Conservation (phyloP, 37 sponge, comb jelly and placozoan species). For the Chondrosia reniformis region DNA sequence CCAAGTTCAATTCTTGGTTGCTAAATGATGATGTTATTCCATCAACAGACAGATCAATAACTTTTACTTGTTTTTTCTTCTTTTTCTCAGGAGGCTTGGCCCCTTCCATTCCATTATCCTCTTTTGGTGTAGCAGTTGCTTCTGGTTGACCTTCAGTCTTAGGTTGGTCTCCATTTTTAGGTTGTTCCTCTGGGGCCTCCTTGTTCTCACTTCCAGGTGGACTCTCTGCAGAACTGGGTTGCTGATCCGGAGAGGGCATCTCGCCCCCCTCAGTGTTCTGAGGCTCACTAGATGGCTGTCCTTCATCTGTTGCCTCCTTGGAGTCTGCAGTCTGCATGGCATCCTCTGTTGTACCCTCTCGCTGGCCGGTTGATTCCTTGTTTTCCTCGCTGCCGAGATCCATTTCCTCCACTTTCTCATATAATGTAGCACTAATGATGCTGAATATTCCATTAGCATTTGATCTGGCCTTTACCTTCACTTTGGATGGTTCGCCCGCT, state of each 20-base stretch:
- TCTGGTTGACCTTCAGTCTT: constrained; percentile 7
- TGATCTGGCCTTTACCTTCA: constrained; percentile 91
- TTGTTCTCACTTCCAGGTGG: not conserved
- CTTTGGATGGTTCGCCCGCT: constrained; percentile 75
- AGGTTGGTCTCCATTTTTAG: not conserved
- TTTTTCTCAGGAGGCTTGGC: constrained; percentile 59
- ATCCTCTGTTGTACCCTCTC: too few relatives aligned
- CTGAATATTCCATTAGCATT: constrained; percentile 87
- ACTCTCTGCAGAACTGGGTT: too few relatives aligned
- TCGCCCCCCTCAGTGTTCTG: too few relatives aligned
- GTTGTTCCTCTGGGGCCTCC: not conserved
- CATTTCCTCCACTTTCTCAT: constrained; percentile 55
- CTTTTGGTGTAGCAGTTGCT: not conserved
- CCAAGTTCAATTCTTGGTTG: constrained; percentile 41
- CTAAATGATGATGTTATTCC: constrained; percentile 37
- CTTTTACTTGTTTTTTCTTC: constrained; percentile 60
- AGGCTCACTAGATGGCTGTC: too few relatives aligned
- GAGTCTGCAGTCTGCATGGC: too few relatives aligned
- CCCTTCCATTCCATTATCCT: constrained; percentile 22
- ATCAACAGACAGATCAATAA: constrained; percentile 56
- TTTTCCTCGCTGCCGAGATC: too few relatives aligned
- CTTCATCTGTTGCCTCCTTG: too few relatives aligned
- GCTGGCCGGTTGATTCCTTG: not conserved
- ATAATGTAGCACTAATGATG: constrained; percentile 63
- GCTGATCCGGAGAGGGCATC: too few relatives aligned